phyloP scores from a whole-genome alignment of 2,797 vertebrate species.

The Galago senegalensis region DNA sequence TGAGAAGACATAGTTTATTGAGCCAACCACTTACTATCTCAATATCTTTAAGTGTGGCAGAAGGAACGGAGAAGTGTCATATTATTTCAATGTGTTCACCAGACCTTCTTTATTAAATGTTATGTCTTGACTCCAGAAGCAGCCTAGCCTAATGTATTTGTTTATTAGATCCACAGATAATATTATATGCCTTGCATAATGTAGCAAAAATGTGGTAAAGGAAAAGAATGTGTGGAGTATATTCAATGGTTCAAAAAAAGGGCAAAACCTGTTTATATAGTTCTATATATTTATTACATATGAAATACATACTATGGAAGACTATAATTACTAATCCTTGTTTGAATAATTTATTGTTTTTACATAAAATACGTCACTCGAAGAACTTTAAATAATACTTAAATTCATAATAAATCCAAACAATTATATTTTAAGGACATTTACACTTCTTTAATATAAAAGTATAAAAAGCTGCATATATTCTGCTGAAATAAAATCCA shows the following conservation, averaged over 20 bases:
- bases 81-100: constrained; percentile 31
- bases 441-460: background rate
- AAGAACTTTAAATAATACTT: constrained; percentile 50
- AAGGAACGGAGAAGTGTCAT: constrained; percentile 26
- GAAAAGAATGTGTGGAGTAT: background rate
- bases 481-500: constrained; percentile 18
- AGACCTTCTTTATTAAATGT: constrained; percentile 50
- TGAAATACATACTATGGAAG: background rate
- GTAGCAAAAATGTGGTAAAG: constrained; percentile 54
- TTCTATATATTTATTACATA: background rate
- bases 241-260: background rate
- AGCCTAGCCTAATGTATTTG: constrained; percentile 54
- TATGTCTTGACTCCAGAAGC: constrained; percentile 37
- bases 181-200: constrained; percentile 23
- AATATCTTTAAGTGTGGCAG: background rate
- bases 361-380: background rate
- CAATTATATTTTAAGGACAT: constrained; percentile 57
- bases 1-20: background rate
- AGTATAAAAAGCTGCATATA: background rate
- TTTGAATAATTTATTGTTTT: constrained; percentile 35
- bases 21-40: background rate
- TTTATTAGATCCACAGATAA: constrained; percentile 51
- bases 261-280: background rate
- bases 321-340: constrained; percentile 20
- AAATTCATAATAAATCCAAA: constrained; percentile 34